These are phyloP conservation scores for Ceriagrion tenellum DNA, from an alignment of 2,888 invertebrate genomes.

Conservation along the genomic window DNA sequence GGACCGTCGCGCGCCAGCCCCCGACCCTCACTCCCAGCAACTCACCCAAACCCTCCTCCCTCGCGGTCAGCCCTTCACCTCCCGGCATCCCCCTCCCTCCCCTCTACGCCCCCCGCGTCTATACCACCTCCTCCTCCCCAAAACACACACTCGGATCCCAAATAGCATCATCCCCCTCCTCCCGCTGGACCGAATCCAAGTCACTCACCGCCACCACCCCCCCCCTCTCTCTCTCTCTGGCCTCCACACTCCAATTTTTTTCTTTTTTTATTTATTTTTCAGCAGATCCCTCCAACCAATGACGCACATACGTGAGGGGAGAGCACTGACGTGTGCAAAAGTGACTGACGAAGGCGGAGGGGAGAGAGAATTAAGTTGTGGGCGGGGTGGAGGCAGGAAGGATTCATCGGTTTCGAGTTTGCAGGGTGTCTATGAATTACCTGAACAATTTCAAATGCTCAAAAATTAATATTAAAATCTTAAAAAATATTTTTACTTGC, in stretches of 20 bases:
- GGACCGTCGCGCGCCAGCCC: not conserved
- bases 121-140: not conserved
- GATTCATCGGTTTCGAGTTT: not conserved
- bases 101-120: not conserved
- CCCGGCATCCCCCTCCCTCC: not conserved
- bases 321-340: slow-evolving; percentile 50
- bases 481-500: too few species aligned
- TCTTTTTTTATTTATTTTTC: not conserved
- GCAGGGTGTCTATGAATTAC: too few species aligned
- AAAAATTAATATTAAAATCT: too few species aligned
- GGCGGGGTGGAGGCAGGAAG: too few species aligned
- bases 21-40: not conserved
- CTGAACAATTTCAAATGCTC: too few species aligned
- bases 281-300: not conserved
- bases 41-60: slow-evolving; percentile 8
- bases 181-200: slow-evolving; percentile 62
- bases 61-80: not conserved
- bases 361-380: not conserved
- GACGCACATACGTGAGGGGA: slow-evolving; percentile 46
- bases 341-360: not conserved
- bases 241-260: too few species aligned
- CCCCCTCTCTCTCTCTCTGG: not conserved
- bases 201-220: not conserved
- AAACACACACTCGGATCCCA: slow-evolving; percentile 57
- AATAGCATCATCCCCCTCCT: slow-evolving; percentile 40